phyloP scores from a whole-genome alignment of 2,888 invertebrate genomes.

The Poecilobothrus nobilitatus region DNA sequence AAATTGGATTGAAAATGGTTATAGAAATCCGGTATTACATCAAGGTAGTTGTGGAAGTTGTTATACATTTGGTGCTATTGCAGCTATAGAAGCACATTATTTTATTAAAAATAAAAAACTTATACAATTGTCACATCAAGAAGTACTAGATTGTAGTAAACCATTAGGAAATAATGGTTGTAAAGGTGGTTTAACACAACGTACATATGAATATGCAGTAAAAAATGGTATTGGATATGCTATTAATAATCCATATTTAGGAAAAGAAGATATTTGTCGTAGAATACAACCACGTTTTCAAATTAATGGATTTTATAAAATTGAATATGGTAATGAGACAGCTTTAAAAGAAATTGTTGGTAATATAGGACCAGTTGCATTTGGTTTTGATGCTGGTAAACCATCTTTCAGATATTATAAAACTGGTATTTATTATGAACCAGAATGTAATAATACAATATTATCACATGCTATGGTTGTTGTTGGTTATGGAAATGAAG shows the following conservation, averaged over 20 bases:
- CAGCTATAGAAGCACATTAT: constrained; percentile 10
- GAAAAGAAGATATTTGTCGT: not conserved
- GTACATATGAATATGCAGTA: not conserved
- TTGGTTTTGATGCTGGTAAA: constrained; percentile 74
- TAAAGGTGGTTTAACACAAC: not conserved
- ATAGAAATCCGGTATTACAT: not conserved
- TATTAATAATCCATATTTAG: constrained; percentile 3
- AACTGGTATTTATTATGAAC: constrained; percentile 65
- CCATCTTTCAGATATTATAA: constrained; percentile 71
- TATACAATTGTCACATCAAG: constrained; percentile 5
- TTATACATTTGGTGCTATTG: constrained; percentile 30
- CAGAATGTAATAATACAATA: constrained; percentile 50
- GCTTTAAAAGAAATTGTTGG: constrained; percentile 64
- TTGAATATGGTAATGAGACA: constrained; percentile 52
- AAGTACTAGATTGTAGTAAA: constrained; percentile 41
- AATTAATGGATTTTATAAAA: not conserved
- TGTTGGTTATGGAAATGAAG: constrained; percentile 21
- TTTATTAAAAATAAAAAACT: not conserved
- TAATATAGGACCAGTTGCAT: constrained; percentile 66
- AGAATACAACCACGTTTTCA: constrained; percentile 25
- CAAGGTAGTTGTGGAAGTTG: constrained; percentile 27
- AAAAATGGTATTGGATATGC: not conserved
- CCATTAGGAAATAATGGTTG: constrained; percentile 10
- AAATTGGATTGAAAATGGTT: constrained; percentile 11
- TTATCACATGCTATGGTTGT: constrained; percentile 60